Percentiles rank a stretch among this genome's conserved stretches.
phyloP scores from a whole-genome alignment of 2,113 vertebrate species.

The Calcarius ornatus region DNA sequence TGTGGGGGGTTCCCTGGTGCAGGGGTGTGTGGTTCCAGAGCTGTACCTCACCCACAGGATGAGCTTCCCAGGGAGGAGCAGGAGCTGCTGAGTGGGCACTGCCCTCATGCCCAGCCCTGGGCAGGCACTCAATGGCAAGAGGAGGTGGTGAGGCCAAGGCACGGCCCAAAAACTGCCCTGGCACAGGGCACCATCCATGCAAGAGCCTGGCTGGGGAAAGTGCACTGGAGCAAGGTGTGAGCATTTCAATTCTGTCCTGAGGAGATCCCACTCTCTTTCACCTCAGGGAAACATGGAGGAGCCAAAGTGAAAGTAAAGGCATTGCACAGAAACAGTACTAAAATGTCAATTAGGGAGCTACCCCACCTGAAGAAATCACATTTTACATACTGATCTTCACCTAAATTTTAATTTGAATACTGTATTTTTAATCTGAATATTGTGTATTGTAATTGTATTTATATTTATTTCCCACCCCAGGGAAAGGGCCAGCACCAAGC shows the following conservation, averaged over 20 bases:
- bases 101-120: neutral
- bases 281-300: neutral
- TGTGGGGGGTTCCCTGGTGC: fast-evolving
- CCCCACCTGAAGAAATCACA: neutral
- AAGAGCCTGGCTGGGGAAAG: neutral
- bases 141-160: fast-evolving
- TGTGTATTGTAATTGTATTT: neutral
- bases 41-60: neutral
- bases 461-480: no score
- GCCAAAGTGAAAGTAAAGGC: neutral
- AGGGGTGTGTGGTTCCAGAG: neutral
- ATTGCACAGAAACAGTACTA: neutral
- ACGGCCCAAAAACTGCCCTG: fast-evolving
- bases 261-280: neutral
- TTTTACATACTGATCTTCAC: neutral
- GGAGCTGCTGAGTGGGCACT: neutral
- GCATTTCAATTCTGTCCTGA: neutral
- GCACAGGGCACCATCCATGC: neutral
- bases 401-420: neutral
- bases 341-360: neutral
- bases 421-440: neutral
- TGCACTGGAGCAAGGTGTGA: fast-evolving
- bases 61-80: neutral
- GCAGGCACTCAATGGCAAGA: neutral
- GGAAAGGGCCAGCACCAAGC: neutral